Base-by-base conservation (phyloP, 2,888 invertebrate species). In the Phragmatobia fuliginosa region DNA sequence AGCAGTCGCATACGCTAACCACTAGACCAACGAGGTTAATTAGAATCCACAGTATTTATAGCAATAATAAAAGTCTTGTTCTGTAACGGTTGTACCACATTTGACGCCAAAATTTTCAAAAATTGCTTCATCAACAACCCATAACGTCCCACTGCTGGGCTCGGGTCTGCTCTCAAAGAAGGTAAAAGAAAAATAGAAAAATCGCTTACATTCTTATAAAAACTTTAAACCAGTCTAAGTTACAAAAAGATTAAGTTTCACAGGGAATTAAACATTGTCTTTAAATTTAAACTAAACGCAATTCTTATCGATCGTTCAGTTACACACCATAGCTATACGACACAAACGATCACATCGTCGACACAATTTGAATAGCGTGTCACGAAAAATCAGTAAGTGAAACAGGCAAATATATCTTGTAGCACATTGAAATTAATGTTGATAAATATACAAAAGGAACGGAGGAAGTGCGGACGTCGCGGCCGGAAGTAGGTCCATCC, bases 401-500 rank as follows among this genome's bases (percentile, higher is more conserved):
- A 77, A 79, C 81, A 85, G 78, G 85, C 84, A 87, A 56, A 90
- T 89, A 89, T 88, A 88, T 87, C 87, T 87, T 84, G 83, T 83
- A 87, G 87, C 86, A 87, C 91, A 91, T 90, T 91, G 92, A 92
- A 93, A 94, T 93, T 91, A 92, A 93, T 92, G 92, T 92, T 94
- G 92, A 93, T 94, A 93, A 94, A 94, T 93, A 93, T 87, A 92
- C 90, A 91, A 88, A 88, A 90, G 90, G 88, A 87, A 86, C 85
- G 83, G 84, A 88, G 89, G 91, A 89, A 89, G 91, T 90, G 91
- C 90, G 91, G 92, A 90, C 90, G 91, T 90, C 90, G 90, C 90
- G 90, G 89, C 90, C 91, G 93, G 92, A 94, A 94, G 93, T 90
- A 87, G 87, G 84, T 83, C 88, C 92, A 94, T 95, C 93, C 92